phyloP scores from a whole-genome alignment of 2,888 invertebrate species.

The Lycaena phlaeas region DNA sequence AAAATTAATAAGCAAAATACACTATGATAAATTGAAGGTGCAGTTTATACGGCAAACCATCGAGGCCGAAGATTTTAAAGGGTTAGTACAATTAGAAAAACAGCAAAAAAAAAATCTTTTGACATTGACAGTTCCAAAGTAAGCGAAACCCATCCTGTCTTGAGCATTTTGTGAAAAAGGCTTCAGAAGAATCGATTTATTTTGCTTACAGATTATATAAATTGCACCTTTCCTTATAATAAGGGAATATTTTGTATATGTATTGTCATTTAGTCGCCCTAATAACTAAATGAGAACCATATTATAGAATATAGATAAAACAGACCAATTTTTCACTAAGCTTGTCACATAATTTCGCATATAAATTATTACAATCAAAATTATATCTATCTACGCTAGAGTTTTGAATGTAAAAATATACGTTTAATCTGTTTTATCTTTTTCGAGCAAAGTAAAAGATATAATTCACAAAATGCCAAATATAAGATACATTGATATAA shows the following conservation, averaged over 20 bases:
- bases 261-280: conserved; percentile 72
- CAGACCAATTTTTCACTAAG: too few species aligned
- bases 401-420: too few species aligned
- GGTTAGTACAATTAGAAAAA: conserved; percentile 29
- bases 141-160: conserved; percentile 1
- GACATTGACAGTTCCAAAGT: conserved; percentile 17
- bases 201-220: conserved; percentile 14
- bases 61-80: conserved; percentile 22
- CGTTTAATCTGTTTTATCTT: not conserved
- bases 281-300: conserved; percentile 22
- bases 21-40: conserved; percentile 33
- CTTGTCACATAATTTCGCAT: too few species aligned
- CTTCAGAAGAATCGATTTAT: conserved; percentile 25
- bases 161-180: conserved; percentile 23
- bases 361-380: too few species aligned
- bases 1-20: conserved; percentile 56
- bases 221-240: conserved; percentile 42
- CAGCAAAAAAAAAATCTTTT: conserved; percentile 28
- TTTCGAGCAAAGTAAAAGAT: not conserved
- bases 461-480: not conserved
- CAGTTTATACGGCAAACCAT: conserved; percentile 21
- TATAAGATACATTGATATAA: not conserved
- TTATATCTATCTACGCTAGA: too few species aligned
- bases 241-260: conserved; percentile 68
- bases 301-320: not conserved